phyloP scores from a whole-genome alignment of 2,888 invertebrate species.

The Archips xylosteana region DNA sequence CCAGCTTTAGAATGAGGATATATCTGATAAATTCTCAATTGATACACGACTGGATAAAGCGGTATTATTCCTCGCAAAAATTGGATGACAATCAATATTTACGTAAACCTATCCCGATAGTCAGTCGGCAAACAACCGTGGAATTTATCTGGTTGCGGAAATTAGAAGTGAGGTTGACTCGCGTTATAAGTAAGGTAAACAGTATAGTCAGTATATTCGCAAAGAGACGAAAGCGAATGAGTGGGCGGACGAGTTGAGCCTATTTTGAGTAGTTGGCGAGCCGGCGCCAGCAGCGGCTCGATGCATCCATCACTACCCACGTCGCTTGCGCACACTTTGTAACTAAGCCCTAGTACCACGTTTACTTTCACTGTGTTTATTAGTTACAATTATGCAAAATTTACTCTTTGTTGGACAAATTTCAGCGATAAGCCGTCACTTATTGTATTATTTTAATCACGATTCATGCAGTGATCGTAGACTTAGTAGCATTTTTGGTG shows the following conservation, averaged over 20 bases:
- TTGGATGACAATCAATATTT: constrained; percentile 36
- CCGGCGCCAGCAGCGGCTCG: constrained; percentile 47
- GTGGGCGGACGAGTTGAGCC: constrained; percentile 59
- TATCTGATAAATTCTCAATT: not conserved
- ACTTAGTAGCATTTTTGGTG: too few relatives aligned
- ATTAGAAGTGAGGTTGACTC: constrained; percentile 39
- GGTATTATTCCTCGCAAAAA: constrained; percentile 21
- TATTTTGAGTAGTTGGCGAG: constrained; percentile 35
- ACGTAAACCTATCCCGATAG: constrained; percentile 35
- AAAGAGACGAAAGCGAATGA: constrained; percentile 54
- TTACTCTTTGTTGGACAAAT: constrained; percentile 7
- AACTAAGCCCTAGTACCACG: constrained; percentile 51
- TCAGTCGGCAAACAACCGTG: constrained; percentile 33
- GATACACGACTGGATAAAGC: constrained; percentile 7
- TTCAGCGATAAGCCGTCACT: constrained; percentile 41
- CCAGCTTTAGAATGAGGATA: not conserved
- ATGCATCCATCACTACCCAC: constrained; percentile 64
- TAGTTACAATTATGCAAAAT: constrained; percentile 40
- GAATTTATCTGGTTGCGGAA: constrained; percentile 34
- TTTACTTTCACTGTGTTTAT: constrained; percentile 57
- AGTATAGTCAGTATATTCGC: constrained; percentile 42
- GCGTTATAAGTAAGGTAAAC: constrained; percentile 32
- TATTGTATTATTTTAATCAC: too few relatives aligned
- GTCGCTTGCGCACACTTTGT: constrained; percentile 51
- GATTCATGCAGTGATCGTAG: too few relatives aligned